Base-by-base conservation (phyloP, 2,113 vertebrate species). In the Climacteris rufus region DNA sequence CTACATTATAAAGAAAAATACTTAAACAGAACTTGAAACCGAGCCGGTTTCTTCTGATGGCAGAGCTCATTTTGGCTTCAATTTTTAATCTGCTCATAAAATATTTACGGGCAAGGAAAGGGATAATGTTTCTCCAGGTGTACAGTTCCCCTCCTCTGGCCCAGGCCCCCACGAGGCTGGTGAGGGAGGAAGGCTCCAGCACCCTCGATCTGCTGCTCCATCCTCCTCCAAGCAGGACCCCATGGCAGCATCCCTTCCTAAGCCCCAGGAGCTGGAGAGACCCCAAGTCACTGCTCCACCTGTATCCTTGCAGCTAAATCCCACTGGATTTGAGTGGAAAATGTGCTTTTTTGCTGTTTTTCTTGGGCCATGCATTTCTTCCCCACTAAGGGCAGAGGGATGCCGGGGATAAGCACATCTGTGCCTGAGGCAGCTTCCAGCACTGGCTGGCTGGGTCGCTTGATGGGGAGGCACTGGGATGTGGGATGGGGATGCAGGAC, bases 31-130 rank as follows among this genome's bases (percentile, higher is more conserved):
- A 97, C 94, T 95, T 90, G 97, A 97, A 95, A 92, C 92, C 3
- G 28, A 87, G 93, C 56, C 1, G 52, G 49, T 63, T 69, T 83
- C 96, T 69, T 78, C 92, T 95, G 65, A 93, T 85, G 97, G 97
- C 94, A 74, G 80, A 60, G 88, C 87, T 93, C 91, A n/a, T 96
- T 87, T 83, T 45, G 77, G 89, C 90, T 96, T 98, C 93, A 97
- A 98, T 98, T 96, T 98, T 98, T 98, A 98, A 98, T 98, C 95
- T n/a, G 44, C 95, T 97, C 40, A 3, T 98, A 92, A 97, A 98
- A 98, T 97, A 98, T 98, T 98, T 96, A 98, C 3, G 8, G 93
- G 35, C 74, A 31, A 9, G 90, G 72, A 83, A 92, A 81, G 69
- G 88, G 97, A 97, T 98, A 82, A 71, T 37, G 15, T 98, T 98